Conservation (phyloP, 1,140 invertebrate species). For the Cydia splendana region DNA sequence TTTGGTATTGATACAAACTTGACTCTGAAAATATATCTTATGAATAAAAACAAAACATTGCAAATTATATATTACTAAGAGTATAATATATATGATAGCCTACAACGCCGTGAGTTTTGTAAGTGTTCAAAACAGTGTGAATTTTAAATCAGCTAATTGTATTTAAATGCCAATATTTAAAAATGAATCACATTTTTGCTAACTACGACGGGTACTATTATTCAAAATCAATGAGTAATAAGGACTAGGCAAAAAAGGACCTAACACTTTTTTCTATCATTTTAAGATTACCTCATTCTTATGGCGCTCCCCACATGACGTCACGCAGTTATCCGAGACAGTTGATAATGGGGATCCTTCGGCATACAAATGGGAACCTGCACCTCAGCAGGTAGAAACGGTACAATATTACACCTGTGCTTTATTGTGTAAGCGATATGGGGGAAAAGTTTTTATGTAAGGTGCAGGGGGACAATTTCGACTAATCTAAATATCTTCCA, state of each 20-base stretch:
- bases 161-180: not conserved
- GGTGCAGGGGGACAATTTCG: too few species aligned
- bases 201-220: conserved; percentile 32
- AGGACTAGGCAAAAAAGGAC: conserved; percentile 43
- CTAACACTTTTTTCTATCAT: conserved; percentile 49
- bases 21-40: too few species aligned
- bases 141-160: conserved; percentile 1
- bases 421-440: conserved; percentile 11
- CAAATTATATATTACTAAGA: too few species aligned
- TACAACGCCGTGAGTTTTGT: too few species aligned
- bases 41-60: too few species aligned
- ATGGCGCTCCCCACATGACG: conserved; percentile 49
- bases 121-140: too few species aligned
- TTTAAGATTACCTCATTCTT: conserved; percentile 57
- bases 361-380: conserved; percentile 44
- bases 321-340: conserved; percentile 41
- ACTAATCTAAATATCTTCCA: too few species aligned
- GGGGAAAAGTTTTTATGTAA: not conserved
- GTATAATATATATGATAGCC: too few species aligned
- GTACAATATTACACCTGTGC: conserved; percentile 36
- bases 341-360: conserved; percentile 41
- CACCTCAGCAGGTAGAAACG: conserved; percentile 4
- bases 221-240: conserved; percentile 48
- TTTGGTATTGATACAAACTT: too few species aligned
- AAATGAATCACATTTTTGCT: not conserved